Evolutionary conservation across 2,113 vertebrate species (phyloP).

Genomic region (Trachemys scripta): DNA sequence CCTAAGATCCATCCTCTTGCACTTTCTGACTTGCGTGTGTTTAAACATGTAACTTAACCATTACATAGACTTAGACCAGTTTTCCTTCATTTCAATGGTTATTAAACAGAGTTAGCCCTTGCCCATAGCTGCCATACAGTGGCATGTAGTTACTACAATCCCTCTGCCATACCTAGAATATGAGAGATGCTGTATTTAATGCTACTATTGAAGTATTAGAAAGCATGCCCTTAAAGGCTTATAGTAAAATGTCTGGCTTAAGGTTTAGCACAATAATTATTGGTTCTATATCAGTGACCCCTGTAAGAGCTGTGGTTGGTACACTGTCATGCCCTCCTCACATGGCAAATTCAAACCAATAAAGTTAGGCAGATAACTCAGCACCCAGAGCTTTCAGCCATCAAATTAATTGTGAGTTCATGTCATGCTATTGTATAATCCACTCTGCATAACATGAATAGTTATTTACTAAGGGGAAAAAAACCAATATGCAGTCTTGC

Average conservation of each 20-base stretch:
- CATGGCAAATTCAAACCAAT: not conserved
- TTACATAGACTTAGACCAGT: not conserved
- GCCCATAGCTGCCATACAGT: not conserved
- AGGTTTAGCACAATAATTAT: not conserved
- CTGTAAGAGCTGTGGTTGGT: not conserved
- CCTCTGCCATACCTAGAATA: not conserved
- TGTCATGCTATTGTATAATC: not conserved
- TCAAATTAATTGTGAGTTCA: not conserved
- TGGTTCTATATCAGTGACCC: not conserved
- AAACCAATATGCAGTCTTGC: not conserved
- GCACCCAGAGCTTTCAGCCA: not conserved
- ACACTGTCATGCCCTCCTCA: not conserved
- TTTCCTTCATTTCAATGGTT: not conserved
- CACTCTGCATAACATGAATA: constrained; percentile 1
- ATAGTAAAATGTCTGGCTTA: not conserved
- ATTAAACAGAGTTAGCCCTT: not conserved
- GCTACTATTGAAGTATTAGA: not conserved
- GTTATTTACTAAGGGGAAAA: not conserved
- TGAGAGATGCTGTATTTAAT: not conserved
- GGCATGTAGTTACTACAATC: not conserved
- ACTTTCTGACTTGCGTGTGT: not conserved
- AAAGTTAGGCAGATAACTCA: not conserved
- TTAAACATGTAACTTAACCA: not conserved
- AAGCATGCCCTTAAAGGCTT: not conserved
- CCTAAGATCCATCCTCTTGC: not conserved